Evolutionary conservation across 2,113 vertebrate species (phyloP).

Genomic region (Lophotis ruficrista): DNA sequence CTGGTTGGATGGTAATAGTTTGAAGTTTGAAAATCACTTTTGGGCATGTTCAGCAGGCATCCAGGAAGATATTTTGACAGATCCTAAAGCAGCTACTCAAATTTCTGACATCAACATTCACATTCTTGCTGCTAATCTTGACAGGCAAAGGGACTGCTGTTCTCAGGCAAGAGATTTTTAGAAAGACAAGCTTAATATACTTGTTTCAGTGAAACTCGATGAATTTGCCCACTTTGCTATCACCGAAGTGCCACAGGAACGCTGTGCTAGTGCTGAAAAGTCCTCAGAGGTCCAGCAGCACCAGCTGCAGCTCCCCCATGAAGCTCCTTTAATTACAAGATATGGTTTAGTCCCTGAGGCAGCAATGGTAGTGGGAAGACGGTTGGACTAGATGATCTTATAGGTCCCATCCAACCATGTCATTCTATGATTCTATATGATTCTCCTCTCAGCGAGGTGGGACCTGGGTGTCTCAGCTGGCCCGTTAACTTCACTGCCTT

Average conservation of each 20-base stretch:
- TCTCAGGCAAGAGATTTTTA: slow-evolving; percentile 17
- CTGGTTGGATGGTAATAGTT: not conserved
- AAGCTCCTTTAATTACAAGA: too few species aligned
- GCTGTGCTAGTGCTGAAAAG: not conserved
- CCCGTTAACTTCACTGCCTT: not conserved
- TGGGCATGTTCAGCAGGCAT: slow-evolving; percentile 13
- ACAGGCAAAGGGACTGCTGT: slow-evolving; percentile 10
- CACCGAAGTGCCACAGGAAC: fast-evolving
- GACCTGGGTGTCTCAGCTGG: not conserved
- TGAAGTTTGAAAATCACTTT: slow-evolving; percentile 35
- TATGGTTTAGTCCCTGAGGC: too few species aligned
- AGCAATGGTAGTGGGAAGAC: too few species aligned
- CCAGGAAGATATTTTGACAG: slow-evolving; percentile 45
- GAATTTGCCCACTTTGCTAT: not conserved
- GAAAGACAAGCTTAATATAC: not conserved
- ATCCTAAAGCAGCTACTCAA: slow-evolving; percentile 21
- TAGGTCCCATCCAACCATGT: too few species aligned
- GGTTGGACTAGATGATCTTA: too few species aligned
- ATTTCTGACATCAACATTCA: slow-evolving; percentile 36
- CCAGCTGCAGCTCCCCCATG: not conserved
- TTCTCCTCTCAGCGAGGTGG: not conserved
- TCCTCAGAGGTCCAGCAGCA: not conserved
- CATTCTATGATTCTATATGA: too few species aligned
- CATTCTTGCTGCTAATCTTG: slow-evolving; percentile 21
- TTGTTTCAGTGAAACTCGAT: slow-evolving; percentile 3